Percentiles rank a stretch among this genome's conserved stretches.
These are phyloP conservation scores for Tragelaphus strepsiceros DNA, from an alignment of 2,113 vertebrate species.

Conservation along the genomic window DNA sequence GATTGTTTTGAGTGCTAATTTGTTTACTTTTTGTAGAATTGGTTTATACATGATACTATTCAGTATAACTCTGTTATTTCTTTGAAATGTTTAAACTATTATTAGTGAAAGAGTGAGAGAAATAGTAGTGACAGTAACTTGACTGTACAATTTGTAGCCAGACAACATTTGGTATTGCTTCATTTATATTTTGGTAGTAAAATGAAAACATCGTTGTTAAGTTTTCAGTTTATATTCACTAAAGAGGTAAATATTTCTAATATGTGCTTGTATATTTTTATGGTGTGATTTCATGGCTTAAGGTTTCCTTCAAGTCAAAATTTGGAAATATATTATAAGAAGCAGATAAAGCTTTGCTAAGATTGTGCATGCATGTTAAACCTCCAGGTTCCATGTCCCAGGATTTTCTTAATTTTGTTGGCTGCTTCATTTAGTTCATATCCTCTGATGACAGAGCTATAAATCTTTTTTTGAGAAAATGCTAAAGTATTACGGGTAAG, in stretches of 20 bases:
- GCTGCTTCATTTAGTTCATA: conserved; percentile 56
- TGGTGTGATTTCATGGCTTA: conserved; percentile 59
- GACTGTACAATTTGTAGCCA: conserved; percentile 73
- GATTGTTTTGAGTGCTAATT: conserved; percentile 76
- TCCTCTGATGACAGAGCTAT: conserved; percentile 50
- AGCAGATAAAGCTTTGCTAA: conserved; percentile 42
- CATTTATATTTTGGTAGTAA: conserved; percentile 69
- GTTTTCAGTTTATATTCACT: conserved; percentile 58
- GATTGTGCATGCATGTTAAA: conserved; percentile 61
- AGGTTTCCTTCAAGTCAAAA: conserved; percentile 47
- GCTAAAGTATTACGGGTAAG: conserved; percentile 77
- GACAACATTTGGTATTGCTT: conserved; percentile 67
- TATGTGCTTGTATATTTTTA: conserved; percentile 61
- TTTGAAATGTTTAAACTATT: conserved; percentile 72
- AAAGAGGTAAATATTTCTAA: conserved; percentile 62
- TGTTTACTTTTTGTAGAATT: conserved; percentile 77
- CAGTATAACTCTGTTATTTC: conserved; percentile 74
- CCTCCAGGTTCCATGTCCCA: conserved; percentile 53
- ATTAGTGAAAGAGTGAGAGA: conserved; percentile 54
- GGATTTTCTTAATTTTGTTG: conserved; percentile 49
- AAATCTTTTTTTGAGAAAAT: conserved; percentile 64
- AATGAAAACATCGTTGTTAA: conserved; percentile 72
- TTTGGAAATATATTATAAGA: conserved; percentile 39
- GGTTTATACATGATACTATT: conserved; percentile 65
- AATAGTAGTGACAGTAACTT: conserved; percentile 58